phyloP scores from a whole-genome alignment of 2,888 invertebrate species.

The Nymphalis urticae region DNA sequence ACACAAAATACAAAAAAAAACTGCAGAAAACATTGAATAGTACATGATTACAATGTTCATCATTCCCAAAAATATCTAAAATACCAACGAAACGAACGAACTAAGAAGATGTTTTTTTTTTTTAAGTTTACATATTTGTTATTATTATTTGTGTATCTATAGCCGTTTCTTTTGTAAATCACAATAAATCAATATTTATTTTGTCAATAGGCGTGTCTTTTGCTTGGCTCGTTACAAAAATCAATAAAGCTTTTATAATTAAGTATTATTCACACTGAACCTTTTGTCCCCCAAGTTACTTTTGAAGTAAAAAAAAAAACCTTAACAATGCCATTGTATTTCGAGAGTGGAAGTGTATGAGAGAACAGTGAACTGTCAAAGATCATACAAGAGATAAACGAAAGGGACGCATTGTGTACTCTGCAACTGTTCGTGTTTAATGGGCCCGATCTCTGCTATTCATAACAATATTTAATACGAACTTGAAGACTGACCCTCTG shows the following conservation, averaged over 20 bases:
- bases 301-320: conserved; percentile 73
- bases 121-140: too few relatives aligned
- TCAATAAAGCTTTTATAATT: conserved; percentile 52
- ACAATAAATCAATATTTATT: conserved; percentile 4
- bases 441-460: neutral
- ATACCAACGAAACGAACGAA: too few relatives aligned
- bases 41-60: too few relatives aligned
- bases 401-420: conserved; percentile 66
- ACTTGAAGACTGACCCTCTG: too few relatives aligned
- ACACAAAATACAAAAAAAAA: too few relatives aligned
- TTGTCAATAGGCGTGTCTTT: neutral
- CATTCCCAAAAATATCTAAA: too few relatives aligned
- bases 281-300: conserved; percentile 61
- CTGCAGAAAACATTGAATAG: too few relatives aligned
- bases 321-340: conserved; percentile 64
- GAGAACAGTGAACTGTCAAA: conserved; percentile 60
- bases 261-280: conserved; percentile 53
- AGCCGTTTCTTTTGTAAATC: neutral
- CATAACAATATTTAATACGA: neutral
- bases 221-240: neutral
- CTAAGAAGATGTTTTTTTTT: too few relatives aligned
- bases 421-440: conserved; percentile 41
- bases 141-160: too few relatives aligned
- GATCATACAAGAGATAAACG: conserved; percentile 73
- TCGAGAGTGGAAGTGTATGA: conserved; percentile 53